Evolutionary conservation across 1,140 invertebrate species (phyloP), one percentile per base, ranked within the genome.

Genomic region (Thalassaphorura encarpata): DNA sequence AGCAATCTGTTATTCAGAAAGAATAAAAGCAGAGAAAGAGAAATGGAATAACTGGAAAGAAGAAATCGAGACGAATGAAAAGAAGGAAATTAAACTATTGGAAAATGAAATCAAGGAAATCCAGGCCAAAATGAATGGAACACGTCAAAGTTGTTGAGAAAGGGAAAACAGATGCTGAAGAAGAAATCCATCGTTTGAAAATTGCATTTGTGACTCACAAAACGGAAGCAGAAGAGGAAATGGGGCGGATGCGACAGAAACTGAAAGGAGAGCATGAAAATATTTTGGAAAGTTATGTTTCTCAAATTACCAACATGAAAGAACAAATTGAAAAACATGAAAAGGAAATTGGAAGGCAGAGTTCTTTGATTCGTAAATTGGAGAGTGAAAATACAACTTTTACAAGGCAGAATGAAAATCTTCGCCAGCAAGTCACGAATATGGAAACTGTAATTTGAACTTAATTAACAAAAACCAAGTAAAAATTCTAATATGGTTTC

Each of bases 71-170:
- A 50, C 52, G 15, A 52, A 50, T 18, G 63, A 65, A 46, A 46
- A 56, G 42, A 29, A 47, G 40, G 57, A 65, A 49, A 65, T 62
- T 18, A 6, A 36, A 21, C 33, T 33, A 19, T 26, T 65, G 0
- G 51, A 65, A 40, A 50, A 40, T 27, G 48, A 65, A 60, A 54
- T 65, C n/a, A 56, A 58, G 27, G 33, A 53, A 4, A 62, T 65
- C 23, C 58, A 62, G 21, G 26, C 33, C 3, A 55, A 31, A 3
- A 59, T 62, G 56, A 57, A 58, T 52, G 52, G n/a, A 46, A 13
- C 63, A 65, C 28, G 51, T 65, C 31, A 40, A 47, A 15, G 21
- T 26, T 15, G 16, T 65, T 13, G 60, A 65, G 40, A 60, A 62
- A 13, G 57, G 36, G 24, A 62, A 60, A 47, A 45, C 29, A 16